Percentiles rank a stretch among this genome's conserved stretches.
phyloP scores from a whole-genome alignment of 2,888 invertebrate genomes.

The Cephonodes hylas region DNA sequence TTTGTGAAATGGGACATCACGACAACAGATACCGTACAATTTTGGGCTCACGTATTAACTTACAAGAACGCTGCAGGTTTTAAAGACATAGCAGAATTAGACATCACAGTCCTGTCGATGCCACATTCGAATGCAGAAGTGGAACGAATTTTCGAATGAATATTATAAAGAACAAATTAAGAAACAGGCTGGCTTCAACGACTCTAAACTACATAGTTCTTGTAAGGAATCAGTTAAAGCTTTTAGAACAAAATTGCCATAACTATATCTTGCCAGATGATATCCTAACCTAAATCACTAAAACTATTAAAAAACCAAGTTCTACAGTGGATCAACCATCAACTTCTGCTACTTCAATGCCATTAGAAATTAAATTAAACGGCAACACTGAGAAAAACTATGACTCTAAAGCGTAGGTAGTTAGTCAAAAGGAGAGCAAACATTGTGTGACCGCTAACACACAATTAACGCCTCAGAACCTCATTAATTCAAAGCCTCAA shows the following conservation, averaged over 20 bases:
- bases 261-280: constrained; percentile 21
- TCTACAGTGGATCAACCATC: constrained; percentile 1
- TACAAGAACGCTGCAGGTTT: constrained; percentile 23
- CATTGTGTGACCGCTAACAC: no score
- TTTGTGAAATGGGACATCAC: constrained; percentile 27
- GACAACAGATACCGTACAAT: constrained; percentile 22
- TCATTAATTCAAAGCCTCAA: no score
- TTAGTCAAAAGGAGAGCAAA: no score
- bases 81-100: constrained; percentile 21
- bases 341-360: not conserved
- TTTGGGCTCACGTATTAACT: constrained; percentile 32
- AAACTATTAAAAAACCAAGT: constrained; percentile 18
- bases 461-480: no score
- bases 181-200: constrained; percentile 21
- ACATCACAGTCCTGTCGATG: constrained; percentile 20
- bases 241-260: constrained; percentile 18
- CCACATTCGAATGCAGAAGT: constrained; percentile 31
- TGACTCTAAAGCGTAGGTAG: no score
- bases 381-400: no score
- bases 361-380: not conserved
- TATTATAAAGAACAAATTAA: constrained; percentile 26
- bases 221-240: constrained; percentile 19
- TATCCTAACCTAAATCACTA: constrained; percentile 19
- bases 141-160: constrained; percentile 29
- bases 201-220: constrained; percentile 21